Evolutionary conservation across 2,797 vertebrate species (phyloP).

Genomic region (Chiroxiphia lanceolata): DNA sequence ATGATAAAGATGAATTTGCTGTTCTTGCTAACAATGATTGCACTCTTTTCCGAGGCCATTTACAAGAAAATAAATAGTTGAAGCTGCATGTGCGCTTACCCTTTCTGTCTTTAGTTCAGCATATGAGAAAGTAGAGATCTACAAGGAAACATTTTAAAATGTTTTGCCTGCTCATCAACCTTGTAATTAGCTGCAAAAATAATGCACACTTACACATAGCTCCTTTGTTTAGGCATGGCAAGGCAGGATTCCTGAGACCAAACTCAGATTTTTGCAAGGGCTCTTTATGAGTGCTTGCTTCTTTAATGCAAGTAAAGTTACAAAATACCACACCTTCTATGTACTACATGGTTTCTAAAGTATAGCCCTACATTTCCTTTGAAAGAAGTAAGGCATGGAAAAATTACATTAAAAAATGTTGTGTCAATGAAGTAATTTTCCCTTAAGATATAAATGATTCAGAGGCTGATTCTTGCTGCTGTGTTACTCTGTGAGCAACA

Average conservation of each 20-base stretch:
- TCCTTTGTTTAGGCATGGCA: neutral
- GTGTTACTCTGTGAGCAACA: neutral
- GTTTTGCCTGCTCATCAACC: neutral
- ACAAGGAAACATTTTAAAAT: neutral
- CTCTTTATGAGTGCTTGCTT: neutral
- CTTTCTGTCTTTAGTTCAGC: neutral
- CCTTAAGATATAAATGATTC: slow-evolving; percentile 4
- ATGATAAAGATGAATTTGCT: neutral
- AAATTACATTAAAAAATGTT: slow-evolving; percentile 18
- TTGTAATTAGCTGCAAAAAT: slow-evolving; percentile 1
- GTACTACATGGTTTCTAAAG: neutral
- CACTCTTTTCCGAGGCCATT: neutral
- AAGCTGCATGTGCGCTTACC: neutral
- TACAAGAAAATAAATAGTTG: neutral
- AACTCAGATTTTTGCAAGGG: neutral
- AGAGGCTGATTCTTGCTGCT: neutral
- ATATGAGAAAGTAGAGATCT: neutral
- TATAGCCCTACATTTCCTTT: slow-evolving; percentile 16
- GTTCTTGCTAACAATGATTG: neutral
- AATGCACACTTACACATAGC: neutral
- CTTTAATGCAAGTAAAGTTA: neutral
- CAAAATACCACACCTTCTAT: neutral
- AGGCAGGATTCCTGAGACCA: neutral
- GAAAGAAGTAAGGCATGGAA: neutral
- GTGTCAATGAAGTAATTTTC: neutral